These are phyloP conservation scores for Neoascia interrupta DNA, from an alignment of 2,888 invertebrate genomes.

Conservation along the genomic window DNA sequence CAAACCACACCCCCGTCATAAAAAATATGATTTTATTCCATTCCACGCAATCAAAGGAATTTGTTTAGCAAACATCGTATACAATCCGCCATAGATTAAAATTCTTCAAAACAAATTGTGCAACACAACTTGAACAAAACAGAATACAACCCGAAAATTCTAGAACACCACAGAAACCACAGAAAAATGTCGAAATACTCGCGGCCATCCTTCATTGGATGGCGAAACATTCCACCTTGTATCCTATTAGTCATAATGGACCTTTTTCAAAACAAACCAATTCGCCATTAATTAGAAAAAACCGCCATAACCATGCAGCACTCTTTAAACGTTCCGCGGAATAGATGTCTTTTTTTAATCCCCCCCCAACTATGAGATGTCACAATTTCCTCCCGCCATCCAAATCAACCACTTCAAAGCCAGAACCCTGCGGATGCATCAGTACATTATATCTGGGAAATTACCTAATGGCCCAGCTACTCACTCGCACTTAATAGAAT, in stretches of 20 bases:
- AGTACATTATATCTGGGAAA: conserved; percentile 9
- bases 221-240: too few species aligned
- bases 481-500: conserved; percentile 47
- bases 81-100: too few species aligned
- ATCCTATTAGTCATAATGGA: conserved; percentile 37
- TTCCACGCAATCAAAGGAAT: conserved; percentile 2
- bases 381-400: conserved; percentile 13
- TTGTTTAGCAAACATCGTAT: not conserved
- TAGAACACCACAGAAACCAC: conserved; percentile 1
- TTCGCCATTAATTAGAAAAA: conserved; percentile 44
- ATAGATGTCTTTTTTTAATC: conserved; percentile 28
- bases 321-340: conserved; percentile 16
- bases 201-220: not conserved
- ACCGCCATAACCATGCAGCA: conserved; percentile 21
- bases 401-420: conserved; percentile 28
- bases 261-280: conserved; percentile 24
- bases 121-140: conserved; percentile 15
- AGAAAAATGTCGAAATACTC: not conserved
- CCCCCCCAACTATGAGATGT: too few species aligned
- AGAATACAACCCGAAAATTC: conserved; percentile 32
- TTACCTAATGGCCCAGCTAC: conserved; percentile 40
- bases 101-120: conserved; percentile 22
- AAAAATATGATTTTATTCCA: not conserved
- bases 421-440: conserved; percentile 4
- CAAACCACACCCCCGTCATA: not conserved